Percentiles rank a stretch among this genome's conserved stretches.
Evolutionary conservation across 2,113 vertebrate genomes (phyloP).

Genomic region (Himantopus leucocephalus): DNA sequence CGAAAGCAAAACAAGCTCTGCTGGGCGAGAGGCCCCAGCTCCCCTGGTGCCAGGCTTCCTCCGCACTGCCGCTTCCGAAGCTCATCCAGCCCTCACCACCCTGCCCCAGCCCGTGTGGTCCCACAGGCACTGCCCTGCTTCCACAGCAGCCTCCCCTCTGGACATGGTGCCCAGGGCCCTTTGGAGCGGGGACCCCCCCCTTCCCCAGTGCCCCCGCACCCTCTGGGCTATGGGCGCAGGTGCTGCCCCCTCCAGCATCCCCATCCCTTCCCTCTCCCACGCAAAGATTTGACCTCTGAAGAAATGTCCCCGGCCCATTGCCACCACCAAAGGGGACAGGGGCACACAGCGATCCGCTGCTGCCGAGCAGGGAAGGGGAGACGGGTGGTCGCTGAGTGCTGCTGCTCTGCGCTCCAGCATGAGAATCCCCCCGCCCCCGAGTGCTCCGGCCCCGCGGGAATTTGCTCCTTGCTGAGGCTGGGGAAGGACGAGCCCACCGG

Average conservation of each 20-base stretch:
- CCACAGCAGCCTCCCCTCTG: accelerated
- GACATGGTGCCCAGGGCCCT: background rate
- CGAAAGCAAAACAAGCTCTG: background rate
- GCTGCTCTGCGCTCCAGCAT: background rate
- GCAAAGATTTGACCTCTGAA: background rate
- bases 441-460: accelerated
- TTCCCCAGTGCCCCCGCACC: accelerated
- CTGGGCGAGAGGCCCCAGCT: background rate
- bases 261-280: background rate
- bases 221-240: background rate
- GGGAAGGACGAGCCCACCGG: accelerated
- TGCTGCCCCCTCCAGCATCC: background rate
- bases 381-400: background rate
- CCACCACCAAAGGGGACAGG: background rate
- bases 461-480: background rate
- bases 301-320: background rate
- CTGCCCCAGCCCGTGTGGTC: background rate
- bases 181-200: accelerated
- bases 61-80: accelerated
- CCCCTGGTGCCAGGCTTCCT: background rate
- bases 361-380: background rate
- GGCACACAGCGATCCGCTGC: background rate
- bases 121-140: background rate
- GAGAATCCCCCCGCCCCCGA: background rate
- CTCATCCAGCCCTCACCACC: accelerated